These are phyloP conservation scores for Prunella strophiata DNA, from an alignment of 2,797 vertebrate species.

Conservation along the genomic window DNA sequence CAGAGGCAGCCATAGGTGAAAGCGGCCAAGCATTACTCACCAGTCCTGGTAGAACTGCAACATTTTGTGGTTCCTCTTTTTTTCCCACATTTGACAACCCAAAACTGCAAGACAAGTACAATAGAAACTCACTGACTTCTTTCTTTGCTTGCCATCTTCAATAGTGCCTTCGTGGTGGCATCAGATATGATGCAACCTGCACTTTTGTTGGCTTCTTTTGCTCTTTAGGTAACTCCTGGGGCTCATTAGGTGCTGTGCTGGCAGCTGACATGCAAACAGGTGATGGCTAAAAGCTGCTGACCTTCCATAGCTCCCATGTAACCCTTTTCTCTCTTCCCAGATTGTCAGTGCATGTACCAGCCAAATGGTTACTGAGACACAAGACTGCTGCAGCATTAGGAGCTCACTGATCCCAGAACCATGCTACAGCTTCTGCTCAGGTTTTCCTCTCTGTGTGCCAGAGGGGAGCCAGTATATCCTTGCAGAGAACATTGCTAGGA, in stretches of 20 bases:
- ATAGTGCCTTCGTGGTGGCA: background rate
- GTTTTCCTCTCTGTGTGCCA: background rate
- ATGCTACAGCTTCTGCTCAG: background rate
- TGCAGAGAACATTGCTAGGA: background rate
- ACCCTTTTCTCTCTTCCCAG: background rate
- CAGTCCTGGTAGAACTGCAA: fast-evolving
- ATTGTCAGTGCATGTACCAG: background rate
- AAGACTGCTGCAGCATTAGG: background rate
- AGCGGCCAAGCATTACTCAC: background rate
- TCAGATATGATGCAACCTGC: background rate
- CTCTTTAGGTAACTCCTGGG: background rate
- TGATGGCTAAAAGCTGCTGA: background rate
- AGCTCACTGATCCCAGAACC: background rate
- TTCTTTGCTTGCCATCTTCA: background rate
- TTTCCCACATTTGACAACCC: background rate
- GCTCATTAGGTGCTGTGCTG: fast-evolving
- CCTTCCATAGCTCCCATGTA: background rate
- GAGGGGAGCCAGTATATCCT: background rate
- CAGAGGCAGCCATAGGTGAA: background rate
- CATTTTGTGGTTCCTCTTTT: background rate
- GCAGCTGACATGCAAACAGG: background rate
- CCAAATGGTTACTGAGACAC: fast-evolving
- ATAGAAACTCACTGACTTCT: background rate
- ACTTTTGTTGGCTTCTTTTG: background rate
- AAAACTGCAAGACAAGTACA: background rate